A percentile compares a stretch with the other conserved stretches of the same genome.
Evolutionary conservation across 1,140 invertebrate species (phyloP).

Genomic region (Zaprionus tsacasi): DNA sequence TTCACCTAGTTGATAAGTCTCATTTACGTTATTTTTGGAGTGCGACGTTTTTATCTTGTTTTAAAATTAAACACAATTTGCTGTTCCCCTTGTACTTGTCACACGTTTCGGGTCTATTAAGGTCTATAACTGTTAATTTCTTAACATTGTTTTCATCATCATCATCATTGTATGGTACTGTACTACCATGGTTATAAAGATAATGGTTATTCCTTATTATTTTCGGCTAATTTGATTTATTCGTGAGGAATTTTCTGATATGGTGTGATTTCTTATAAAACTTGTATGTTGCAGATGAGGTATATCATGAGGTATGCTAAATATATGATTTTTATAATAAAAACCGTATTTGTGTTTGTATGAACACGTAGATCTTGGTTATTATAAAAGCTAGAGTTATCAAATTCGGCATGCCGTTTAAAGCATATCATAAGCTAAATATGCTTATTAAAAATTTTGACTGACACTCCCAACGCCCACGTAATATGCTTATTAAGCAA

Average conservation of each 20-base stretch:
- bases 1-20: slow-evolving; percentile 32
- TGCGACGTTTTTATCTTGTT: slow-evolving; percentile 66
- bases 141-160: slow-evolving; percentile 44
- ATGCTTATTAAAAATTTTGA: no score
- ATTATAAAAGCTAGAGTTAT: no score
- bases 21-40: slow-evolving; percentile 38
- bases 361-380: no score
- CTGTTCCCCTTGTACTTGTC: slow-evolving; percentile 8
- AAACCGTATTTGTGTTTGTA: no score
- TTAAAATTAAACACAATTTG: slow-evolving; percentile 76
- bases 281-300: no score
- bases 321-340: no score
- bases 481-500: no score
- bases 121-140: slow-evolving; percentile 32
- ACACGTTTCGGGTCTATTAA: slow-evolving; percentile 11
- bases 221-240: slow-evolving; percentile 15
- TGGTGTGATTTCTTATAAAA: not conserved
- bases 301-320: no score
- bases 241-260: not conserved
- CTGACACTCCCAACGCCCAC: no score
- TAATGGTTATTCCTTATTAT: slow-evolving; percentile 4
- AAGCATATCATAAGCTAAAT: no score
- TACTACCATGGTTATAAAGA: slow-evolving; percentile 29
- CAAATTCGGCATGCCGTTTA: no score
- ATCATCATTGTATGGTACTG: not conserved